These are phyloP conservation scores for Phthorimaea operculella DNA, from an alignment of 1,140 invertebrate genomes.

Conservation along the genomic window DNA sequence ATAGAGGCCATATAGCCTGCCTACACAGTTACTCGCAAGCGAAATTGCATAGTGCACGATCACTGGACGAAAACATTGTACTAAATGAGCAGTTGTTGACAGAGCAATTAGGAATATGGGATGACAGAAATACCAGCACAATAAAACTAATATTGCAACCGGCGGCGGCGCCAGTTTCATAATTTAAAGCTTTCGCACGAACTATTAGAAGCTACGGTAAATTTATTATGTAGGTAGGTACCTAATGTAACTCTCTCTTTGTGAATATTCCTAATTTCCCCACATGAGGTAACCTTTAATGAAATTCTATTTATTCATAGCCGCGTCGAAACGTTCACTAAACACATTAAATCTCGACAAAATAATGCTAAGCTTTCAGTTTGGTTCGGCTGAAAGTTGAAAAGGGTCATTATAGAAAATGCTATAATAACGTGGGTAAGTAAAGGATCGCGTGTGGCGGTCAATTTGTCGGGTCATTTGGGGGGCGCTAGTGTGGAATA, in stretches of 20 bases:
- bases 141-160: slow-evolving; percentile 11
- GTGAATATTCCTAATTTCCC: too few relatives aligned
- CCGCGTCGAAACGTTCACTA: neutral
- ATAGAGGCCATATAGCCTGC: neutral
- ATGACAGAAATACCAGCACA: slow-evolving; percentile 22
- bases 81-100: slow-evolving; percentile 23
- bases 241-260: too few relatives aligned
- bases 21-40: neutral
- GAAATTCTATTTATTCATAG: too few relatives aligned
- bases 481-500: slow-evolving; percentile 37
- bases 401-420: slow-evolving; percentile 13
- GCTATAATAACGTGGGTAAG: slow-evolving; percentile 15
- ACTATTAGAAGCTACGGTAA: too few relatives aligned
- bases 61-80: slow-evolving; percentile 44
- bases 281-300: too few relatives aligned
- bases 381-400: slow-evolving; percentile 7
- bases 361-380: neutral
- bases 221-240: too few relatives aligned
- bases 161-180: neutral
- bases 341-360: neutral
- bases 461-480: slow-evolving; percentile 62
- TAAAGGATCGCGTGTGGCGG: slow-evolving; percentile 46
- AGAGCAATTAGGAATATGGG: slow-evolving; percentile 29
- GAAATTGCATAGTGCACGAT: slow-evolving; percentile 40
- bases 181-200: too few relatives aligned